Percentiles rank a stretch among this genome's conserved stretches.
Evolutionary conservation across 1,140 invertebrate species (phyloP).

Genomic region (Eurytemora carolleeae): DNA sequence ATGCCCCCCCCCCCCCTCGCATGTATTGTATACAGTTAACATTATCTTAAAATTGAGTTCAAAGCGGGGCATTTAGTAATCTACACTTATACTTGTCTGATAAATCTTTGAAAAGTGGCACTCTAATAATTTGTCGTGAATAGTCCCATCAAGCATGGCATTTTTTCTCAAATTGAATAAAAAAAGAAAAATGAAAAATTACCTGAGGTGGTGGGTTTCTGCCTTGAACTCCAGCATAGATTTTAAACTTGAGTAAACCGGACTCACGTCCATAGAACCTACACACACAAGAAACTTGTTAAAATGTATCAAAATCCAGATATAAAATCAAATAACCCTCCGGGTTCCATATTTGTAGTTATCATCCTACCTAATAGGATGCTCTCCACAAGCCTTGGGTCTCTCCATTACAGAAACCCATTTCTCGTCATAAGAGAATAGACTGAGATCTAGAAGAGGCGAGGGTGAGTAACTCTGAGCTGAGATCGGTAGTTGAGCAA

Average conservation of each 20-base stretch:
- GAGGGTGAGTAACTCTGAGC: slow-evolving; percentile 80
- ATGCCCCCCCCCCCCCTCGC: too few species aligned
- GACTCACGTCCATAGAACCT: slow-evolving; percentile 79
- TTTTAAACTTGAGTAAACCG: slow-evolving; percentile 64
- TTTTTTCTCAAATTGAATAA: too few species aligned
- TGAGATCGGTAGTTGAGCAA: slow-evolving; percentile 81
- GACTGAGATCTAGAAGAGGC: slow-evolving; percentile 72
- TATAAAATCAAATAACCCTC: neutral
- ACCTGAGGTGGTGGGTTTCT: slow-evolving; percentile 36
- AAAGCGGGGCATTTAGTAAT: too few species aligned
- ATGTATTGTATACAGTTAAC: too few species aligned
- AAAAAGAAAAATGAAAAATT: too few species aligned
- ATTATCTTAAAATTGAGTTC: too few species aligned
- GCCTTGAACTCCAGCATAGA: slow-evolving; percentile 52
- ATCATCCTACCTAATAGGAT: slow-evolving; percentile 55
- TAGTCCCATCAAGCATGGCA: too few species aligned
- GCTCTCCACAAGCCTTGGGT: slow-evolving; percentile 78
- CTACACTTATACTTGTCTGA: too few species aligned
- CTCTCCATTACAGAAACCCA: slow-evolving; percentile 86
- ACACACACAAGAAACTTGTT: slow-evolving; percentile 21
- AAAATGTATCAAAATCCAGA: neutral
- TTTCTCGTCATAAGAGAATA: slow-evolving; percentile 91
- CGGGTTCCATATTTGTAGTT: neutral
- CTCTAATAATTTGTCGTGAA: too few species aligned
- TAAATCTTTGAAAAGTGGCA: too few species aligned